Evolutionary conservation across 2,113 vertebrate species (phyloP).

Genomic region (Xenopus laevis): DNA sequence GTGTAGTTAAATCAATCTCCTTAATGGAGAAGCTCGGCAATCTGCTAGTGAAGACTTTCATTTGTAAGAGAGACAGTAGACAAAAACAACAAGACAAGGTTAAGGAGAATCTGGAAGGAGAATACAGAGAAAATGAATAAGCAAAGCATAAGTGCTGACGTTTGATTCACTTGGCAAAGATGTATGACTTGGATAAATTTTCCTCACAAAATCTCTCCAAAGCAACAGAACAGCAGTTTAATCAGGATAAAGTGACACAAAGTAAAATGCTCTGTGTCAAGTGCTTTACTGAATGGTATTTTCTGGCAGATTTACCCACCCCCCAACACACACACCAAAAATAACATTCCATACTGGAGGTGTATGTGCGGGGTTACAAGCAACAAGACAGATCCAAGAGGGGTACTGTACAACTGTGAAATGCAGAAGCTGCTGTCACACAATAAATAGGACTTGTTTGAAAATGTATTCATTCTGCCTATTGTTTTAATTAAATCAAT

Average conservation of each 20-base stretch:
- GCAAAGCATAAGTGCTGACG: constrained; percentile 43
- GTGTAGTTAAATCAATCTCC: constrained; percentile 32
- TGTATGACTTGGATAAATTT: constrained; percentile 48
- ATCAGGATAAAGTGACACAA: neutral
- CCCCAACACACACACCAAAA: too few species aligned
- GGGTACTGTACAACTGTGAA: too few species aligned
- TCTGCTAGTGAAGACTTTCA: neutral
- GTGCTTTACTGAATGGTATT: too few species aligned
- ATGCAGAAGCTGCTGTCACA: too few species aligned
- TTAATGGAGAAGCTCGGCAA: constrained; percentile 22
- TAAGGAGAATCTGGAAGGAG: constrained; percentile 43
- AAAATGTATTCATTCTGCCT: neutral
- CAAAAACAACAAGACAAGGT: constrained; percentile 41
- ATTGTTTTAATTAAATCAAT: too few species aligned
- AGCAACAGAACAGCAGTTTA: constrained; percentile 47
- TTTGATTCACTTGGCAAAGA: constrained; percentile 50
- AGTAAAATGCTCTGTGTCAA: too few species aligned
- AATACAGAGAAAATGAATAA: constrained; percentile 42
- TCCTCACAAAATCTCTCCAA: constrained; percentile 26
- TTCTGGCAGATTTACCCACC: too few species aligned
- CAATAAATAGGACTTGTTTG: too few species aligned
- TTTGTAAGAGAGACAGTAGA: constrained; percentile 22
- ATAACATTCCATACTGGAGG: too few species aligned
- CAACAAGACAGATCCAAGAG: too few species aligned
- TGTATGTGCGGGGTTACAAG: too few species aligned